phyloP scores from a whole-genome alignment of 2,888 invertebrate species.

The Cylloceria caligata region DNA sequence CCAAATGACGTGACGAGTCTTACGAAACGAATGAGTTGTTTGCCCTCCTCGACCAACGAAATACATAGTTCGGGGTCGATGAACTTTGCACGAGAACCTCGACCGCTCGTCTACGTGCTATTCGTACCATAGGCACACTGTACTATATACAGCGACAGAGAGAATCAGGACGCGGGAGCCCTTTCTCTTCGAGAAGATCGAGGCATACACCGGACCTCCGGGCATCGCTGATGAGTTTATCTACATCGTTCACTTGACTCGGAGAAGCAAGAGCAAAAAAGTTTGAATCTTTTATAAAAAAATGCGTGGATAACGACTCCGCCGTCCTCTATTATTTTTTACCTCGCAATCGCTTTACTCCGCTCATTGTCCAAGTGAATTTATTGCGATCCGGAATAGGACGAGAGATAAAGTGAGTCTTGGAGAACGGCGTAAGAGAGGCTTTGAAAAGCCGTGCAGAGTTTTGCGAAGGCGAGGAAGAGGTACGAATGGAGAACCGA shows the following conservation, averaged over 20 bases:
- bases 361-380: conserved; percentile 46
- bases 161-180: conserved; percentile 64
- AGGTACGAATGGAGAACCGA: conserved; percentile 23
- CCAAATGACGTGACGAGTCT: conserved; percentile 63
- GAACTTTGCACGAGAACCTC: conserved; percentile 70
- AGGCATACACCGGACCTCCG: conserved; percentile 35
- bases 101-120: conserved; percentile 54
- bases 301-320: conserved; percentile 2
- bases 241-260: conserved; percentile 24
- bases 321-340: conserved; percentile 8
- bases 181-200: conserved; percentile 59
- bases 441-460: conserved; percentile 8
- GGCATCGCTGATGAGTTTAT: conserved; percentile 29
- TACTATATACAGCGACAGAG: conserved; percentile 45
- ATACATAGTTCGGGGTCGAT: conserved; percentile 71
- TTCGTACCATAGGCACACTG: not conserved
- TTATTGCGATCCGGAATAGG: conserved; percentile 51
- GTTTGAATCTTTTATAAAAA: not conserved
- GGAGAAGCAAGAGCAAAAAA: not conserved
- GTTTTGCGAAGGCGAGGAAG: conserved; percentile 26
- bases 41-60: conserved; percentile 69
- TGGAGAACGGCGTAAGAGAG: not conserved
- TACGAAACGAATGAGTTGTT: conserved; percentile 58
- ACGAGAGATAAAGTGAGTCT: conserved; percentile 42
- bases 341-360: conserved; percentile 23